These are phyloP conservation scores for Thecophora atra DNA, from an alignment of 2,888 invertebrate genomes.

Conservation along the genomic window DNA sequence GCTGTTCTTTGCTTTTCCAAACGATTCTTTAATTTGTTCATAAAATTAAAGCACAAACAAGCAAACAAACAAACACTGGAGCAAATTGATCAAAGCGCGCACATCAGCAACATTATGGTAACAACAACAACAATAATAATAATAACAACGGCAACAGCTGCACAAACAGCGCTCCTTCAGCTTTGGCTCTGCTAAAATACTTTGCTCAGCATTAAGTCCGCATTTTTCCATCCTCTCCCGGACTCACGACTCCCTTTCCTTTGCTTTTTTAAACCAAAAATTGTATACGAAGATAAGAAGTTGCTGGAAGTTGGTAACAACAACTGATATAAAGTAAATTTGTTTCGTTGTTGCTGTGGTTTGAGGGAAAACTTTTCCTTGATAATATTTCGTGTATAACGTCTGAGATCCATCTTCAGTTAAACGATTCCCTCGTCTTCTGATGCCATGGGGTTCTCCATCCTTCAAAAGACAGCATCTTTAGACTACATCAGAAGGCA, in stretches of 20 bases:
- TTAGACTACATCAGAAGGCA: not conserved
- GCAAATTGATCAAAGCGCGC: not conserved
- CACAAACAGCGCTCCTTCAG: slow-evolving; percentile 6
- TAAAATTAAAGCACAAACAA: slow-evolving; percentile 24
- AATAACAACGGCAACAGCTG: slow-evolving; percentile 14
- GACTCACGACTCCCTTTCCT: too few relatives aligned
- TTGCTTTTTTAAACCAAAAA: slow-evolving; percentile 10
- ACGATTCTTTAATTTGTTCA: slow-evolving; percentile 26
- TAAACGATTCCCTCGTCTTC: too few relatives aligned
- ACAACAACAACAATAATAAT: slow-evolving; percentile 2
- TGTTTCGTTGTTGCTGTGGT: not conserved
- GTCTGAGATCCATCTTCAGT: not conserved
- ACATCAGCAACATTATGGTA: slow-evolving; percentile 7
- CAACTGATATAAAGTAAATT: slow-evolving; percentile 17
- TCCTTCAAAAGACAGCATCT: not conserved
- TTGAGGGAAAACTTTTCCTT: slow-evolving; percentile 1
- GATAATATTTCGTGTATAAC: not conserved
- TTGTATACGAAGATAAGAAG: slow-evolving; percentile 20
- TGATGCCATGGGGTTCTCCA: not conserved
- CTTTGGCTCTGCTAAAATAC: not conserved
- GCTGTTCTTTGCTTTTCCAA: slow-evolving; percentile 5
- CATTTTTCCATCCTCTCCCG: not conserved
- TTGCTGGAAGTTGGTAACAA: slow-evolving; percentile 8
- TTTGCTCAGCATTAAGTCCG: not conserved
- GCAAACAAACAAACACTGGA: slow-evolving; percentile 6